A percentile compares a stretch with the other conserved stretches of the same genome.
These are phyloP conservation scores for Chrysopilus asiliformis DNA, from an alignment of 2,888 invertebrate genomes.

Conservation along the genomic window DNA sequence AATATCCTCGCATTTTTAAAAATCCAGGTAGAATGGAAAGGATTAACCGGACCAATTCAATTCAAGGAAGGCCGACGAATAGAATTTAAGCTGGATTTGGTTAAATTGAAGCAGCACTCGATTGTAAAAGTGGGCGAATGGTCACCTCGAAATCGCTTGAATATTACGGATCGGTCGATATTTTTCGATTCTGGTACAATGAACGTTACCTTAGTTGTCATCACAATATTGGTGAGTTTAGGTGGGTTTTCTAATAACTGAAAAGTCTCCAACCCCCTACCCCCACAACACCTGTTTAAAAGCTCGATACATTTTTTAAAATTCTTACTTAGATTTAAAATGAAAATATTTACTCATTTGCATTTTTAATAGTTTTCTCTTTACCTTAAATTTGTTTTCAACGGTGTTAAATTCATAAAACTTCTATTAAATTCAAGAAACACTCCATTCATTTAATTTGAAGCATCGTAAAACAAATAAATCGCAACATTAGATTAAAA, in stretches of 20 bases:
- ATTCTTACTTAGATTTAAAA: too few relatives aligned
- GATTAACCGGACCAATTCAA: conserved; percentile 65
- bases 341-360: too few relatives aligned
- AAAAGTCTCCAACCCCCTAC: too few relatives aligned
- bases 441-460: too few relatives aligned
- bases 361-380: too few relatives aligned
- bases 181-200: conserved; percentile 58
- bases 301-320: too few relatives aligned
- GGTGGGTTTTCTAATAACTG: conserved; percentile 5
- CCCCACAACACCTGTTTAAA: too few relatives aligned
- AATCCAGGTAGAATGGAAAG: conserved; percentile 61
- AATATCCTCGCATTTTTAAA: conserved; percentile 8
- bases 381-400: too few relatives aligned
- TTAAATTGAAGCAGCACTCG: conserved; percentile 59
- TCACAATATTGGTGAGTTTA: conserved; percentile 55
- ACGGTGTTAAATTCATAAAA: too few relatives aligned
- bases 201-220: conserved; percentile 63
- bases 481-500: too few relatives aligned
- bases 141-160: conserved; percentile 51
- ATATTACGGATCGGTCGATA: conserved; percentile 54
- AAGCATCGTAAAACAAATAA: too few relatives aligned
- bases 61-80: conserved; percentile 65
- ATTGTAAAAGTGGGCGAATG: conserved; percentile 65
- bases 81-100: conserved; percentile 59
- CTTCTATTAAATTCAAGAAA: too few relatives aligned